Evolutionary conservation across 2,113 vertebrate genomes (phyloP), one percentile per base, ranked within the genome.

Genomic region (Bujurquina vittata): DNA sequence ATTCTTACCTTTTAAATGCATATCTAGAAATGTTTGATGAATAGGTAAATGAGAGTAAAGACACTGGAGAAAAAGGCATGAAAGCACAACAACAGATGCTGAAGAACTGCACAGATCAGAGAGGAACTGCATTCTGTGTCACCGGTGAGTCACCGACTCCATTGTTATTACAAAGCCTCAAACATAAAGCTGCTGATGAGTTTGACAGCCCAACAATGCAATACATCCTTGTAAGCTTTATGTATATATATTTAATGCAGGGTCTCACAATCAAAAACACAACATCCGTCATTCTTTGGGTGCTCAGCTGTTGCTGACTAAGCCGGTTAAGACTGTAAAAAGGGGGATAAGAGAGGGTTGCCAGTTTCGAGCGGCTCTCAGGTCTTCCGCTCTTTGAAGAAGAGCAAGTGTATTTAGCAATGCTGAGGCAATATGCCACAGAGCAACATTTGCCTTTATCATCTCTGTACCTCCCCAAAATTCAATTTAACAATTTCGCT

Each of bases 401-500:
- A 29, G 22, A 79, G 81, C n/a, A 35, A 67, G 58, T 80, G 75
- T 82, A 80, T 84, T 87, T 59, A 92, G 65, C 46, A 59, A 63
- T 33, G 10, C 87, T 60, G 49, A 86, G 82, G 80, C 80, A 77
- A 84, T 76, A 75, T 26, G 82, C 72, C 74, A 67, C 59, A 63
- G 11, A 58, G 49, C 72, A 57, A 56, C 69, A 65, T 88, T 85
- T 83, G 49, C 37, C 55, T 89, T 89, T 87, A 85, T 89, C 84
- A 55, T 85, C 75, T 74, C 33, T 83, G 56, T 37, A 86, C 83
- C 79, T 63, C 54, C 77, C 75, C 76, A 80, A 88, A 87, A 93
- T 87, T 89, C 59, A 86, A 85, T 89, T 88, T 75, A 86, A 84
- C 72, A 88, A 85, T 79, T 81, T 87, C 46, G 74, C 17, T 67